A percentile compares a stretch with the other conserved stretches of the same genome.
Conservation (phyloP, 2,113 vertebrate species). For the Pheucticus melanocephalus region DNA sequence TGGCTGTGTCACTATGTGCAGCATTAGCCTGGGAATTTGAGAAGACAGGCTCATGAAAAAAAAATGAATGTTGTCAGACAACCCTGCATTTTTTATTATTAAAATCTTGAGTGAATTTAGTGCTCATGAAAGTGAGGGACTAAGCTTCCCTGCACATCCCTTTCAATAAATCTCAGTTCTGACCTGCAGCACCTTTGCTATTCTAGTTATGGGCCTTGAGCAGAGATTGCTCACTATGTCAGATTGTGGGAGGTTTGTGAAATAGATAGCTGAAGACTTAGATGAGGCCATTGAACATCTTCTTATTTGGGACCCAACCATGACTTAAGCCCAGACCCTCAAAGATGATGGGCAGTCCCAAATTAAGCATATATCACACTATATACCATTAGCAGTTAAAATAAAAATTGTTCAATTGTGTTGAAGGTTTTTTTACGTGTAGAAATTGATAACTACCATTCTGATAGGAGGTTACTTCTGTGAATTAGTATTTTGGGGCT, state of each 20-base stretch:
- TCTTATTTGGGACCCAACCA: background rate
- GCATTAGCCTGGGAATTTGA: conserved; percentile 62
- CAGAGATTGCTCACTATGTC: conserved; percentile 7
- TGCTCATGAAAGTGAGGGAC: conserved; percentile 59
- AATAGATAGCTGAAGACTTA: background rate
- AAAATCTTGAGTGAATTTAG: conserved; percentile 69
- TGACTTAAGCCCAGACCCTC: background rate
- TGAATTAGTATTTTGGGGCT: background rate
- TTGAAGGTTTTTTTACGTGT: background rate
- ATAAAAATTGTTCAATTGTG: background rate
- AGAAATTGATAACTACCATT: background rate
- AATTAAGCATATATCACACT: background rate
- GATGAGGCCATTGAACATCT: background rate
- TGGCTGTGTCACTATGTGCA: conserved; percentile 47
- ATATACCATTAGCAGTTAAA: background rate
- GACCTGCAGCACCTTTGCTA: conserved; percentile 43
- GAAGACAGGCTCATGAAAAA: conserved; percentile 73
- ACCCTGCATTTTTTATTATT: conserved; percentile 70
- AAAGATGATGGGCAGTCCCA: background rate
- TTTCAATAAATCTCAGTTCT: conserved; percentile 59
- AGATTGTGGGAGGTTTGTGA: background rate
- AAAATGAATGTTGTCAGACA: conserved; percentile 72
- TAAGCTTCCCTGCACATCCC: conserved; percentile 46
- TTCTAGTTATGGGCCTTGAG: conserved; percentile 34
- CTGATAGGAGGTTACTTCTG: background rate